Evolutionary conservation across 2,888 invertebrate species (phyloP), one percentile per base, ranked within the genome.

Genomic region (Eulithis prunata): DNA sequence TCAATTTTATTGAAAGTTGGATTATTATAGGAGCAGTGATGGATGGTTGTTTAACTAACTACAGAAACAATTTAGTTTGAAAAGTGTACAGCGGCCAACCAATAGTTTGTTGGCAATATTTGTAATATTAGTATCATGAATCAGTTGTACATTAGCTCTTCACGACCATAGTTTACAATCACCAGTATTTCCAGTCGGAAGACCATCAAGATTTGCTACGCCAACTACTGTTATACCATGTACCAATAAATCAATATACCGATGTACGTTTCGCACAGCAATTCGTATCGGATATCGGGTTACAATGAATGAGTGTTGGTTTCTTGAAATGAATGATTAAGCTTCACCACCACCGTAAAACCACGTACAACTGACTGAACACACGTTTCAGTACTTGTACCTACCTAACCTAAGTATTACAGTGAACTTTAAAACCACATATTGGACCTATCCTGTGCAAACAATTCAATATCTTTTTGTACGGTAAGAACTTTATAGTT

Each of bases 271-370:
- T 62, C 58, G 65, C 64, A 71, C 46, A 41, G 41, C 64, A 66
- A 60, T 62, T 61, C 56, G 63, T 70, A 63, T 71, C 62, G 66
- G 71, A 62, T 70, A 63, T 71, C 62, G 66, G 71, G 71, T 69
- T 36, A 64, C 62, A 62, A 21, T 49, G 21, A 46, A 21, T 61
- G 21, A 63, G 52, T 53, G 47, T 58, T 51, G 61, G 70, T 73
- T 74, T 69, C 71, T 71, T 66, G 43, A 69, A 71, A 49, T 62
- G 61, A 53, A 73, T 76, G 57, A 72, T 58, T 72, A 76, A 78
- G 74, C 77, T 61, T 57, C 41, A 68, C 75, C 81, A 72, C 75
- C 82, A 79, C 78, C 80, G 28, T 21, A 52, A 13, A 53, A 14
- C 49, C 49, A 49, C 51, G 21, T 46, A 43, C 49, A 41, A 43